These are phyloP conservation scores for Diorhabda sublineata DNA, from an alignment of 1,140 invertebrate genomes.

Conservation along the genomic window DNA sequence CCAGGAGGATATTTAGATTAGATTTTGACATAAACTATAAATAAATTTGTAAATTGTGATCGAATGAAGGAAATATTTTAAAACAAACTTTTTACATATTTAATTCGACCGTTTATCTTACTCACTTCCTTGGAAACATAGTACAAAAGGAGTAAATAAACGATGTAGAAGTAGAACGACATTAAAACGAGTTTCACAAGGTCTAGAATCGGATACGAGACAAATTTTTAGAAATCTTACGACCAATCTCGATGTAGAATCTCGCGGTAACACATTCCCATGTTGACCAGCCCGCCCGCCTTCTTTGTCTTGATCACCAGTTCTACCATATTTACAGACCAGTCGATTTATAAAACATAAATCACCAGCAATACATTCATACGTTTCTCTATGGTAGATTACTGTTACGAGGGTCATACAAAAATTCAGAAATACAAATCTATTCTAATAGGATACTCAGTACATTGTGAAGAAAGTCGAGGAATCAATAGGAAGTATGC, in stretches of 20 bases:
- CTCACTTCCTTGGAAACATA: constrained; percentile 3
- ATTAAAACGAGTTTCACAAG: constrained; percentile 11
- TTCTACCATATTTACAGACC: not conserved
- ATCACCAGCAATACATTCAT: not conserved
- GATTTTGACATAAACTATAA: no score
- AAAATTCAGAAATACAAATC: no score
- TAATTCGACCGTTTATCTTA: not conserved
- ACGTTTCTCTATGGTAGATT: no score
- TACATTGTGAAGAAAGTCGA: no score
- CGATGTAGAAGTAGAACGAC: not conserved
- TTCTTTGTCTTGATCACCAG: constrained; percentile 1
- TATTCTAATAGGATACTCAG: no score
- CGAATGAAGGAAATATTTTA: no score
- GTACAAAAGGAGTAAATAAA: not conserved
- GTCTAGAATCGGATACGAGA: constrained; percentile 10
- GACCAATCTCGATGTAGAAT: constrained; percentile 8
- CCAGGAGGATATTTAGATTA: no score
- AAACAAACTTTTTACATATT: not conserved
- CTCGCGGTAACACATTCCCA: constrained; percentile 4
- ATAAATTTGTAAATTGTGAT: no score
- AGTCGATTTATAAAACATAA: not conserved
- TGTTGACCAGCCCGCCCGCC: constrained; percentile 6
- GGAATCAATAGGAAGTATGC: no score
- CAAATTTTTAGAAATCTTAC: constrained; percentile 10
- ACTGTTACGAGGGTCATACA: no score